These are phyloP conservation scores for Girardinus metallicus DNA, from an alignment of 2,797 vertebrate species.

Conservation along the genomic window DNA sequence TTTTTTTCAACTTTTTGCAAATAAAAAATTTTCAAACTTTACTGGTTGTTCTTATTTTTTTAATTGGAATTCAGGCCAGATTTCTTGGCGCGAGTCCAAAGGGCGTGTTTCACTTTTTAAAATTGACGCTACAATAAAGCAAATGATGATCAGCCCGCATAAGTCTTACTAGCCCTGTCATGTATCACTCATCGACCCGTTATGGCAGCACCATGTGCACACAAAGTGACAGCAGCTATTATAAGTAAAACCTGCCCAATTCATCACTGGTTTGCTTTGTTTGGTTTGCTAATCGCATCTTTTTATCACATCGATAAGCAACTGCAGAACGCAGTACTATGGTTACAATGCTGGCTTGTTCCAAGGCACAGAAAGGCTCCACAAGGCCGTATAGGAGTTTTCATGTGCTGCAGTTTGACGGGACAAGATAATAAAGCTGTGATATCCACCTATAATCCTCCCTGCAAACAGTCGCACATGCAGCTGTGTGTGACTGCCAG, in stretches of 20 bases:
- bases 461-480: slow-evolving; percentile 34
- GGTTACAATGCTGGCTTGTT: slow-evolving; percentile 6
- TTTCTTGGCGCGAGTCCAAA: neutral
- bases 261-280: slow-evolving; percentile 2
- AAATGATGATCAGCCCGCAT: neutral
- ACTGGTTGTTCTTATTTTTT: neutral
- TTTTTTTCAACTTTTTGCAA: neutral
- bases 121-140: neutral
- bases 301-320: slow-evolving; percentile 26
- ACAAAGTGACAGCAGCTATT: slow-evolving; percentile 7
- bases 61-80: neutral
- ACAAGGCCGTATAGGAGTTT: neutral
- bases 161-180: neutral
- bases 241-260: neutral
- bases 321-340: neutral
- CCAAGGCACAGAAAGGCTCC: neutral
- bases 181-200: neutral
- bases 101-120: neutral
- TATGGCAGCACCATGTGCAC: neutral
- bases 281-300: slow-evolving; percentile 20
- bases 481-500: slow-evolving; percentile 40
- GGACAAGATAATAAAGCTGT: slow-evolving; percentile 33
- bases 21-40: neutral
- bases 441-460: slow-evolving; percentile 40
- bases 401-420: slow-evolving; percentile 27